Evolutionary conservation across 2,888 invertebrate species (phyloP), one percentile per base, ranked within the genome.

Genomic region (Temnothorax ravouxi): DNA sequence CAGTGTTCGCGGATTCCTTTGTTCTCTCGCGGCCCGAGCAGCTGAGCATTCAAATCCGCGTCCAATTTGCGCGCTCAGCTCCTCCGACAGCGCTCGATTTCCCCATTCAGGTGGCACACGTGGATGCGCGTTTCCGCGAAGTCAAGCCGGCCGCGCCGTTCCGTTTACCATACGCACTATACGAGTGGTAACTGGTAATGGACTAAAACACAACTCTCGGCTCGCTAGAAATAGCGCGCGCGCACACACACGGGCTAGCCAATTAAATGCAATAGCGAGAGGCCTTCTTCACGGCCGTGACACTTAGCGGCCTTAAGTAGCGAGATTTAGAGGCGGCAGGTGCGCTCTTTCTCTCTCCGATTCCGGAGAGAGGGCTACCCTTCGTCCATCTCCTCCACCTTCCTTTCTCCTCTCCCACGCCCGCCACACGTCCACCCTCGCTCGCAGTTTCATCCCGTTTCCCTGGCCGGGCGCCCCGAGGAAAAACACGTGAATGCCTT

Each of bases 301-400:
- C 90, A 91, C 90, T 89, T 90, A 85, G 88, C 90, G 83, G 88
- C 85, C 93, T 93, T 93, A 93, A 94, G 93, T 93, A 93, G 92
- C 90, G 91, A 94, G 94, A 94, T 94, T 94, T 94, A 94, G 91
- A 88, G 92, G 86, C 91, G 93, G 94, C 94, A 94, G 94, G 94
- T 94, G 94, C 91, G 86, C 86, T 29, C 29, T 29, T 3, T 29
- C 29, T 86, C 86, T 71, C n/a, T 77, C 88, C 44, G 88, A 88
- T 88, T 83, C 71, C 52, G 34, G 21, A 29, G 56, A 59, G 44
- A 69, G 44, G 41, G 34, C 59, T 66, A 81, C 47, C 29, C 74
- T 59, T 64, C 87, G 87, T 75, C 66, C 69, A 71, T 79, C 75
- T 81, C 86, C 79, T 76, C 44, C 62, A 50, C 79, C 86, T 79